A percentile compares a stretch with the other conserved stretches of the same genome.
Conservation (phyloP, 2,113 vertebrate species). For the Entelurus aequoreus region DNA sequence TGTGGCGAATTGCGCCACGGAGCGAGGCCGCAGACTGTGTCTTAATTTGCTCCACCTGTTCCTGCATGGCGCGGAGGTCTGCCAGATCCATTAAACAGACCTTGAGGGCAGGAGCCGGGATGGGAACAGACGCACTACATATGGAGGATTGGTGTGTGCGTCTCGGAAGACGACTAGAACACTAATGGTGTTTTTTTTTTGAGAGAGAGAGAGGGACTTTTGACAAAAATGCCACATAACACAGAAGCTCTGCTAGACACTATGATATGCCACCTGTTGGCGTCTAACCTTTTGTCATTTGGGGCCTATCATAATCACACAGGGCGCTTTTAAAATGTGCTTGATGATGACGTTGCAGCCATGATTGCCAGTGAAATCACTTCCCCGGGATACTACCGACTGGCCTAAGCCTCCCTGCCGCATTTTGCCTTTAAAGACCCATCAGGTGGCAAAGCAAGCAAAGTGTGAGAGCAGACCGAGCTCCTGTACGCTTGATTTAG, state of each 20-base stretch:
- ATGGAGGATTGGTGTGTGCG: slow-evolving; percentile 41
- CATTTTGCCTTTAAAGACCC: slow-evolving; percentile 52
- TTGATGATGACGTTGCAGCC: slow-evolving; percentile 18
- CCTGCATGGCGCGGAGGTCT: slow-evolving; percentile 64
- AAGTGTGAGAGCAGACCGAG: slow-evolving; percentile 52
- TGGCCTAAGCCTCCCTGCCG: slow-evolving; percentile 48
- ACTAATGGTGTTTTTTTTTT: neutral
- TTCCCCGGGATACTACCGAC: slow-evolving; percentile 42
- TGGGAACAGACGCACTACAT: slow-evolving; percentile 57
- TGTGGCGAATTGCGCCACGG: slow-evolving; percentile 59
- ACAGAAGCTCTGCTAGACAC: slow-evolving; percentile 14
- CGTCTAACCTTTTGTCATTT: slow-evolving; percentile 13
- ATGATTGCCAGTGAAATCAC: slow-evolving; percentile 40
- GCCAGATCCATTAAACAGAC: slow-evolving; percentile 82
- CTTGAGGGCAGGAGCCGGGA: slow-evolving; percentile 73
- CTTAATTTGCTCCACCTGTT: slow-evolving; percentile 77
- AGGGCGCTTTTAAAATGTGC: slow-evolving; percentile 33
- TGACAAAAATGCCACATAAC: slow-evolving; percentile 30
- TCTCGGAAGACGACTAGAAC: neutral
- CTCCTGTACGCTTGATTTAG: slow-evolving; percentile 62
- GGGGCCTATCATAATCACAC: slow-evolving; percentile 22
- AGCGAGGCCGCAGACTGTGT: slow-evolving; percentile 64
- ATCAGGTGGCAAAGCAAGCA: slow-evolving; percentile 52
- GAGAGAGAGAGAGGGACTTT: neutral
- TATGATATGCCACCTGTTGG: slow-evolving; percentile 15